Evolutionary conservation across 2,797 vertebrate genomes (phyloP), one percentile per base, ranked within the genome.

Genomic region (Champsocephalus gunnari): DNA sequence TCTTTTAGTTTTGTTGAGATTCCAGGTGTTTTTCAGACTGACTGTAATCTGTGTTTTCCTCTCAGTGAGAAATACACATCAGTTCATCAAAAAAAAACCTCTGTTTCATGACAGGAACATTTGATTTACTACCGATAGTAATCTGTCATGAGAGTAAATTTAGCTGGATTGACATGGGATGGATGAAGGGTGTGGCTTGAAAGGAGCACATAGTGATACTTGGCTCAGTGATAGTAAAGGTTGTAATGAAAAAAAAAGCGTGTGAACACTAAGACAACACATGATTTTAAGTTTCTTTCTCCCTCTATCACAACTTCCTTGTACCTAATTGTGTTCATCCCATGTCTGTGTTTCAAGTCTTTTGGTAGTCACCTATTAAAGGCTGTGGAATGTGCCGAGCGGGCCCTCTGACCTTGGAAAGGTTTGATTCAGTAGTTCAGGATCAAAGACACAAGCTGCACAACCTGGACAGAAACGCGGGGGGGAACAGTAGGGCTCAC

Each of bases 331-430:
- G 19, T 21, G 13, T 44, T 53, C 14, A 14, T 53, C 32, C 11
- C 5, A 1, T 44, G 14, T 65, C 47, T 78, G n/a, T 44, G 70
- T 50, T 43, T 41, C 34, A 63, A 45, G 75, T 60, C 61, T 88
- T 83, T 56, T 77, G 51, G 76, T 85, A 51, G 93, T 93, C 88
- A 93, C 67, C 87, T 86, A 94, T 94, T 95, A 93, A 88, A 75
- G 80, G 86, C 80, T 64, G 73, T 67, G 93, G 94, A 95, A 94
- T 95, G 90, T 81, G 61, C 73, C 38, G 61, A 64, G 58, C 58
- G 71, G 89, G 88, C 86, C 89, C 85, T 81, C 58, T 81, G 91
- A 89, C 92, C 91, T 88, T 79, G 83, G 85, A 76, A 88, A 77
- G 81, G 85, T 86, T 90, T 83, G 79, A 92, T 81, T 81, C 13